Percentiles rank a stretch among this genome's conserved stretches.
Conservation (phyloP, 2,888 invertebrate species). For the Melanchra persicariae region DNA sequence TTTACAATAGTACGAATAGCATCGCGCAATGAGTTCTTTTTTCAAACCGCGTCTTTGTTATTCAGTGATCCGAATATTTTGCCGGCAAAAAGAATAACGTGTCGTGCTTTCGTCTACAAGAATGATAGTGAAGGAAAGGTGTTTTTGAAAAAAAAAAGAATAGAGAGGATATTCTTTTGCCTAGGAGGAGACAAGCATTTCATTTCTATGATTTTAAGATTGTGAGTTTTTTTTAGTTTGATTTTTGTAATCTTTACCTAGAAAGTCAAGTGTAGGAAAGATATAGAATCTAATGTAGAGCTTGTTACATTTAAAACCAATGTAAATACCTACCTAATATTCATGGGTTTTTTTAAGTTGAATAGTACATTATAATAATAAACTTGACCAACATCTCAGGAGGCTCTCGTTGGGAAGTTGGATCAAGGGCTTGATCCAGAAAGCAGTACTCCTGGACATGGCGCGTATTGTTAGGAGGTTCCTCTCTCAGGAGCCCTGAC, state of each 20-base stretch:
- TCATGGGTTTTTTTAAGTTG: too few relatives aligned
- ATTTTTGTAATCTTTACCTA: not conserved
- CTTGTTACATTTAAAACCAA: too few relatives aligned
- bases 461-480: too few relatives aligned
- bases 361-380: too few relatives aligned
- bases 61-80: conserved; percentile 46
- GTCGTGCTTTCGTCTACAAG: not conserved
- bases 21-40: conserved; percentile 51
- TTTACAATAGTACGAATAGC: conserved; percentile 57
- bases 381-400: too few relatives aligned
- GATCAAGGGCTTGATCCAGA: too few relatives aligned
- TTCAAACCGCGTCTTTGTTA: conserved; percentile 33
- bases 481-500: too few relatives aligned
- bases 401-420: too few relatives aligned
- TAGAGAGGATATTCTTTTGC: conserved; percentile 30
- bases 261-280: too few relatives aligned
- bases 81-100: conserved; percentile 16
- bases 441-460: too few relatives aligned
- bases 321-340: too few relatives aligned
- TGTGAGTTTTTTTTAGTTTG: not conserved
- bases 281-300: too few relatives aligned
- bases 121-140: not conserved
- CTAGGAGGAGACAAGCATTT: not conserved
- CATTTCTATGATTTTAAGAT: not conserved
- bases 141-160: conserved; percentile 19